Percentiles rank a stretch among this genome's conserved stretches.
Conservation (phyloP, 2,888 invertebrate genomes). For the Diaperis boleti region DNA sequence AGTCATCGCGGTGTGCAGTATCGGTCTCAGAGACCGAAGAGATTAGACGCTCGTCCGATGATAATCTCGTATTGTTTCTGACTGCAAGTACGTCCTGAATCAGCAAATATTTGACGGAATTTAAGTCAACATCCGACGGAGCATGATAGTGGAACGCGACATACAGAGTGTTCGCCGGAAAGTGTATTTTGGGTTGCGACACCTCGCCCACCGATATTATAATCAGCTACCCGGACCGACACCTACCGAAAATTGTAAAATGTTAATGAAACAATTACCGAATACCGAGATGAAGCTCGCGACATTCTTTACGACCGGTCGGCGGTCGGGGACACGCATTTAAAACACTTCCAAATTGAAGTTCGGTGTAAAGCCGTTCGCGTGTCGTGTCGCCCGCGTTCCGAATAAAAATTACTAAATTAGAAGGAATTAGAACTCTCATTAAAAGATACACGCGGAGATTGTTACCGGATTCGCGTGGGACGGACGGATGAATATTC, state of each 20-base stretch:
- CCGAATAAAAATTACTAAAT: conserved; percentile 63
- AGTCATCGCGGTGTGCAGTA: conserved; percentile 41
- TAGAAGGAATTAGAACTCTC: conserved; percentile 64
- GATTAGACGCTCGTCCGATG: conserved; percentile 34
- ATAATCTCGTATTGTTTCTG: conserved; percentile 38
- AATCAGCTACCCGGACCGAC: conserved; percentile 44
- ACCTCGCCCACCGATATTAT: conserved; percentile 10
- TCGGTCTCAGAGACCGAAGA: conserved; percentile 23
- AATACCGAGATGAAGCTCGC: conserved; percentile 55
- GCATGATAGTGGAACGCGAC: conserved; percentile 13
- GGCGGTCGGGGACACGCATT: conserved; percentile 54
- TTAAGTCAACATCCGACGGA: conserved; percentile 13
- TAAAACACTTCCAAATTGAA: conserved; percentile 61
- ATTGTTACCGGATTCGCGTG: conserved; percentile 52
- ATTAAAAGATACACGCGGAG: conserved; percentile 64
- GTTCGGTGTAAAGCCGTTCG: conserved; percentile 58
- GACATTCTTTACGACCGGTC: conserved; percentile 56
- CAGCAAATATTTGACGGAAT: conserved; percentile 19
- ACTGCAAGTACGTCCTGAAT: neutral
- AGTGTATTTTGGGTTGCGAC: neutral
- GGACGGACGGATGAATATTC: conserved; percentile 39
- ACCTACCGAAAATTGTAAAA: conserved; percentile 61
- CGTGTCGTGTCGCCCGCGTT: conserved; percentile 52
- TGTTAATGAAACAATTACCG: conserved; percentile 64
- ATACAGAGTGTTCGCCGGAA: conserved; percentile 3